A percentile compares a stretch with the other conserved stretches of the same genome.
These are phyloP conservation scores for Cremastobaeus sp. DNA, from an alignment of 2,888 invertebrate species.

Conservation along the genomic window DNA sequence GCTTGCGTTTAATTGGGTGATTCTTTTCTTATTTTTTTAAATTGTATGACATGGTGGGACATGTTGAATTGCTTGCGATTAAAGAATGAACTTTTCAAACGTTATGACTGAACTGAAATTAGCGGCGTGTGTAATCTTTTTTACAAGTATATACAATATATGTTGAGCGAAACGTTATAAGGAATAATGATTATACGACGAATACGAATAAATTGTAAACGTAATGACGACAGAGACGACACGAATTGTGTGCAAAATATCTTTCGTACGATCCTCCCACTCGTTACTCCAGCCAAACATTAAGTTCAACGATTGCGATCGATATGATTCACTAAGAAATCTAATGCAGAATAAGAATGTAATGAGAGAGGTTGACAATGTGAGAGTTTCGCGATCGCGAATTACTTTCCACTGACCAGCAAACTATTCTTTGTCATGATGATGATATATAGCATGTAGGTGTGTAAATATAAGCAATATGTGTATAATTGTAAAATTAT, in stretches of 20 bases:
- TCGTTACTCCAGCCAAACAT: slow-evolving; percentile 57
- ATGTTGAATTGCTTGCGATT: slow-evolving; percentile 42
- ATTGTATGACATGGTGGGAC: slow-evolving; percentile 22
- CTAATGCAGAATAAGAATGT: slow-evolving; percentile 14
- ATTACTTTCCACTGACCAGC: slow-evolving; percentile 21
- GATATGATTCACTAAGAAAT: slow-evolving; percentile 16
- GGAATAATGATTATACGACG: neutral
- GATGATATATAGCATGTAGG: slow-evolving; percentile 61
- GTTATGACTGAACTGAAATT: slow-evolving; percentile 18
- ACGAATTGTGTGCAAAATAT: slow-evolving; percentile 68
- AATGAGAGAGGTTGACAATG: slow-evolving; percentile 7
- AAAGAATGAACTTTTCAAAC: slow-evolving; percentile 27
- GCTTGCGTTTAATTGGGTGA: neutral
- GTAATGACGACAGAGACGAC: slow-evolving; percentile 13
- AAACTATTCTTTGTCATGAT: slow-evolving; percentile 36
- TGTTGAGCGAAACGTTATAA: slow-evolving; percentile 17
- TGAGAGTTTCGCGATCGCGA: slow-evolving; percentile 43
- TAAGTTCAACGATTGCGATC: slow-evolving; percentile 34
- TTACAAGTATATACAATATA: slow-evolving; percentile 21
- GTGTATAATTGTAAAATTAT: slow-evolving; percentile 57
- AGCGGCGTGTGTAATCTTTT: slow-evolving; percentile 26
- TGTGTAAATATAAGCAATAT: slow-evolving; percentile 53
- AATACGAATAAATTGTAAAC: slow-evolving; percentile 1
- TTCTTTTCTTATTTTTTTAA: slow-evolving; percentile 11
- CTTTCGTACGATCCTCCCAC: slow-evolving; percentile 74